phyloP scores from a whole-genome alignment of 2,113 vertebrate species.

The Cisticola juncidis region DNA sequence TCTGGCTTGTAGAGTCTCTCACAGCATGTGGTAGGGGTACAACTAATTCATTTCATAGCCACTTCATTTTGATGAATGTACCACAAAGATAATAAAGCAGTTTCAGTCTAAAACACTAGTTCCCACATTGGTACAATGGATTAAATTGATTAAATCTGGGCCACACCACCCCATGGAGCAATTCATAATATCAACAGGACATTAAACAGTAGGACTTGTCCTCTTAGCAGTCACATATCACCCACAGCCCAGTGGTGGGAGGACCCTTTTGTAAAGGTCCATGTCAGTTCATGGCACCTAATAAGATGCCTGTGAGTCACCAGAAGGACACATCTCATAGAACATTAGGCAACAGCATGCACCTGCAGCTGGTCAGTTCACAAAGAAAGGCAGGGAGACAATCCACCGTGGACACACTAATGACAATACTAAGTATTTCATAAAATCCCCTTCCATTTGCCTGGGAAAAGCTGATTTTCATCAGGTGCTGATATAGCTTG shows the following conservation, averaged over 20 bases:
- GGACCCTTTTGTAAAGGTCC: neutral
- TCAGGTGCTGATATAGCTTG: neutral
- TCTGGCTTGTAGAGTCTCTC: neutral
- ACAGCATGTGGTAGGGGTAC: neutral
- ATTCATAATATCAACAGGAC: neutral
- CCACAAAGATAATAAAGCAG: neutral
- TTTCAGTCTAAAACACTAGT: neutral
- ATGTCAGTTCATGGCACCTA: neutral
- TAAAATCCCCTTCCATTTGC: neutral
- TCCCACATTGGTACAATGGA: neutral
- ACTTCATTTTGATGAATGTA: neutral
- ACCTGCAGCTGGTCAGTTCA: neutral
- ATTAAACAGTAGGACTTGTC: neutral
- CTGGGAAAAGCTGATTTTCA: neutral
- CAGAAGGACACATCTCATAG: neutral
- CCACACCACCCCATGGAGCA: neutral
- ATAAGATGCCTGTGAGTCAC: neutral
- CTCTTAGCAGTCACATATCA: neutral
- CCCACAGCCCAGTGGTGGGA: neutral
- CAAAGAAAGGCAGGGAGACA: neutral
- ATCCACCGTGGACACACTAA: neutral
- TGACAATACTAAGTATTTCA: neutral
- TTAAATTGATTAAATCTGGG: slow-evolving; percentile 1
- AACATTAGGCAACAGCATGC: neutral
- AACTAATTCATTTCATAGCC: neutral